Base-by-base conservation (phyloP, 2,888 invertebrate species). In the Hyalella azteca region DNA sequence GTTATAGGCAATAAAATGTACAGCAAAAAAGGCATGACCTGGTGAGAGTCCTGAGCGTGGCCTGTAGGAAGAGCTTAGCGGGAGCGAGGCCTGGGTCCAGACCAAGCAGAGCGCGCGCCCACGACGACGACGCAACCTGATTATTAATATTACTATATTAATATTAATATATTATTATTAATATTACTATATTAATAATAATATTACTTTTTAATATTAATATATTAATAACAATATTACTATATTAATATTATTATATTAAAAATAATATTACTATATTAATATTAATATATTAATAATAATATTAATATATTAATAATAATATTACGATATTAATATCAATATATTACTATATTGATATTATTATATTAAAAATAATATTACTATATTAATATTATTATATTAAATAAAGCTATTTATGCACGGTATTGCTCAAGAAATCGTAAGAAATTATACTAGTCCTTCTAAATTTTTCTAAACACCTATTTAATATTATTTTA, bases 111-210 rank as follows among this genome's bases (percentile, higher is more conserved):
- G 82, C 80, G 22, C 36, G 11, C 5, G 80, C 36, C 82, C 80
- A 80, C 15, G 82, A 82, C 5, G 82, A 73, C 0, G 82, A 82
- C 29, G 82, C 82, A 9, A 80, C 82, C 82, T 82, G 76, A n/a
- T 45, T 19, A 45, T 19, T 19, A 2, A 2, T 11, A 19, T 45
- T 11, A 45, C 1, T 45, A 11, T 49, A 49, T 49, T 13, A 49
- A 49, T 49, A 49, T 9, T 15, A 13, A n/a, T 15, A 49, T 22
- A 15, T 9, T 49, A 15, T n/a, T 7, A 7, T 49, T 15, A 13
- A n/a, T 49, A 4, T 49, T 49, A 22, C 19, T 49, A 49, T 49
- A 9, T 4, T 9, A 49, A 49, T 49, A 22, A 15, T 49, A n/a
- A 49, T 13, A 9, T 4, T 49, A 4, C 15, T 9, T 49, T n/a